Base-by-base conservation (phyloP, 1,140 invertebrate species). In the Gryon sp. region DNA sequence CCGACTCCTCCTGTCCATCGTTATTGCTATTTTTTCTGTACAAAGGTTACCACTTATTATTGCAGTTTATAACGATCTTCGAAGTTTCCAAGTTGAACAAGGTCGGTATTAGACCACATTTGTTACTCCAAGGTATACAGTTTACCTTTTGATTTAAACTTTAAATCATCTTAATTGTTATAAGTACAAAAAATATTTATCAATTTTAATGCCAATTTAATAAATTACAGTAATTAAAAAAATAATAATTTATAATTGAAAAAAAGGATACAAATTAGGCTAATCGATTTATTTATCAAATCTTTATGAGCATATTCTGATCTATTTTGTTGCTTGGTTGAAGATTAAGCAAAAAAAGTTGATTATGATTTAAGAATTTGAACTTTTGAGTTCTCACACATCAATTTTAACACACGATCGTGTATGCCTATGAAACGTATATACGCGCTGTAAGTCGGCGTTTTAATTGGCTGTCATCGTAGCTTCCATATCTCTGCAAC, bases 381-480 rank as follows among this genome's bases (percentile, higher is more conserved):
- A 36, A n/a, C 12, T 12, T 9, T 34, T n/a, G 12, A 19, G n/a
- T 45, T 65, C 12, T 57, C 48, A 30, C 50, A 40, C 15, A 22
- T 16, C 20, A 40, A 68, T 46, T 69, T 59, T 22, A 40, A 15
- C 41, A 11, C 24, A 26, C 32, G 20, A 45, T 55, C 45, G 28
- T 52, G 32, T 46, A 14, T n/a, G 30, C 30, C 26, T 40, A 7
- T 3, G 1, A 48, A 63, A 66, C 59, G 66, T 18, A 74, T 59
- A 73, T 63, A 57, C 19, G 32, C 34, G 30, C 48, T 22, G 9
- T 43, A 30, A 53, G 34, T 55, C 34, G 70, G 62, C 41, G 18
- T 60, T 76, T 81, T 81, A 80, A 81, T 80, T 81, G 81, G 80
- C 81, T 83, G 78, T 83, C 80, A 78, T 80, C 80, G 72, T 69